Evolutionary conservation across 2,797 vertebrate genomes (phyloP).

Genomic region (Presbytis comata): DNA sequence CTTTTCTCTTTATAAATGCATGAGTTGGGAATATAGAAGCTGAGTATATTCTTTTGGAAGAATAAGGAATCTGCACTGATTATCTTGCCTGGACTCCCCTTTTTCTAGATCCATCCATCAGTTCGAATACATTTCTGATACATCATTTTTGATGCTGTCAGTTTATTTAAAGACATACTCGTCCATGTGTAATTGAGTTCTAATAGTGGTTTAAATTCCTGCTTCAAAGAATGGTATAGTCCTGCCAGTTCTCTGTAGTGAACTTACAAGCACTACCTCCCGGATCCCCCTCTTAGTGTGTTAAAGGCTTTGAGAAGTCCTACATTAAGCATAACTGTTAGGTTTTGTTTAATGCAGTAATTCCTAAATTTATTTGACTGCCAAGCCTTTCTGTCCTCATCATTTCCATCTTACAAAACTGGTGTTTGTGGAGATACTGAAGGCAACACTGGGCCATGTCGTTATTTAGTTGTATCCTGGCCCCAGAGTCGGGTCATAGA

Average conservation of each 20-base stretch:
- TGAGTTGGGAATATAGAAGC: neutral
- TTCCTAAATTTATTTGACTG: neutral
- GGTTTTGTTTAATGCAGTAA: neutral
- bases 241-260: neutral
- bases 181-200: neutral
- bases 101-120: neutral
- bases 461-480: neutral
- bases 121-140: neutral
- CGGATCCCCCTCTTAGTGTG: neutral
- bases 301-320: neutral
- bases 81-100: neutral
- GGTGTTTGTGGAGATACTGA: neutral
- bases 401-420: neutral
- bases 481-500: neutral
- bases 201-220: neutral
- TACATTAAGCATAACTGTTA: neutral
- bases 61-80: neutral
- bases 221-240: neutral
- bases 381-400: neutral
- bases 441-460: neutral
- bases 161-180: neutral
- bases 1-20: neutral
- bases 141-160: neutral
- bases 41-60: constrained; percentile 32
- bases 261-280: neutral